Evolutionary conservation across 2,888 invertebrate species (phyloP).

Genomic region (Hylaea fasciaria): DNA sequence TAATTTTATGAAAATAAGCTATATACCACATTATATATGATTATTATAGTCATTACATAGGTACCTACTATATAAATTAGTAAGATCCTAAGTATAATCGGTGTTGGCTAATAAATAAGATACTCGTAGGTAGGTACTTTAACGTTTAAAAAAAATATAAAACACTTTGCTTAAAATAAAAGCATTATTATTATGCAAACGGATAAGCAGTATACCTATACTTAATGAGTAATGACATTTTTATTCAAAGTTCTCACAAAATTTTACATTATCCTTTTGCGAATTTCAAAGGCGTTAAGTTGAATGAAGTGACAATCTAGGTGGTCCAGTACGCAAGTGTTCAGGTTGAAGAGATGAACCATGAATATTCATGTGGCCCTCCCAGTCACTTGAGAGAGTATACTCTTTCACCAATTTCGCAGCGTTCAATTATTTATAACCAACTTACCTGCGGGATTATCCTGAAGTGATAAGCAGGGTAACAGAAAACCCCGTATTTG

Average conservation of each 20-base stretch:
- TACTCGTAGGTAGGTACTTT: too few species aligned
- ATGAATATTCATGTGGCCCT: slow-evolving; percentile 69
- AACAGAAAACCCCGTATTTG: slow-evolving; percentile 8
- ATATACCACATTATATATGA: too few species aligned
- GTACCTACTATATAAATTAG: too few species aligned
- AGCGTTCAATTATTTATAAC: slow-evolving; percentile 57
- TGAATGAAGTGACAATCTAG: slow-evolving; percentile 54
- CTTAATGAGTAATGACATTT: too few species aligned
- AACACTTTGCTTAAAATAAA: too few species aligned
- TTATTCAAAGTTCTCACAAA: background rate
- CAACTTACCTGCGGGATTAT: slow-evolving; percentile 29
- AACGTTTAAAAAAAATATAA: too few species aligned
- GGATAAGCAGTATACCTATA: too few species aligned
- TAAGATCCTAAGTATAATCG: too few species aligned
- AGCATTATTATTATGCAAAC: too few species aligned
- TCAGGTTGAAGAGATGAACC: slow-evolving; percentile 49
- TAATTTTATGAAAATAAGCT: too few species aligned
- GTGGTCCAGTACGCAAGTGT: slow-evolving; percentile 52
- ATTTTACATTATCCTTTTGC: slow-evolving; percentile 25
- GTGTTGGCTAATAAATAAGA: too few species aligned
- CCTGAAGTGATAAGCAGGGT: slow-evolving; percentile 5
- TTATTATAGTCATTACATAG: too few species aligned
- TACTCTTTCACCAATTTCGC: slow-evolving; percentile 55
- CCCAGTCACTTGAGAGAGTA: slow-evolving; percentile 52
- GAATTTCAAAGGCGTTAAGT: slow-evolving; percentile 41